Evolutionary conservation across 2,113 vertebrate genomes (phyloP), one percentile per base, ranked within the genome.

Genomic region (Globicephala melas): DNA sequence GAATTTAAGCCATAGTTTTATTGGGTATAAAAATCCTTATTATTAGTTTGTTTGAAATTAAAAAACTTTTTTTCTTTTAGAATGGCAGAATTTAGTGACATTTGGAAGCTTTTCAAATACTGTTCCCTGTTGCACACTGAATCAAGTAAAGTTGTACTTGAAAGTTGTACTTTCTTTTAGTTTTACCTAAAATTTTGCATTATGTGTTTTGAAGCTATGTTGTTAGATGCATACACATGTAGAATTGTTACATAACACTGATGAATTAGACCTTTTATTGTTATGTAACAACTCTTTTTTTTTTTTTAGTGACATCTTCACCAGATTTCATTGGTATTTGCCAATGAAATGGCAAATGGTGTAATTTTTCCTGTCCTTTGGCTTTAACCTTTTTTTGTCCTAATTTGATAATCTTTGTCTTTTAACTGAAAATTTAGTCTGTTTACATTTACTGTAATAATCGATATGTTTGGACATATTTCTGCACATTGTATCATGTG

Each of bases 81-180:
- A 99, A 94, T 99, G 99, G 99, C 98, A 98, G 95, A 98, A 95
- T 94, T 97, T 98, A 95, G 81, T 98, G 96, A 98, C 98, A 92
- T 89, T 96, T 89, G 98, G 98, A 73, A 99, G 91, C 86, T 90
- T 99, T 65, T 99, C 98, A 97, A 98, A 97, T 18, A 67, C 98
- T 91, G 96, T 98, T 5, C 98, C 98, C 12, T 98, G 98, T 97
- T 96, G 98, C 82, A 83, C 98, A 31, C 94, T 98, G 93, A 98
- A 97, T 68, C 99, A 99, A 98, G 98, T 99, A 62, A 99, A 99
- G 93, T 98, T 99, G 98, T 99, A 99, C 47, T 47, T 47, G 47
- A 47, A 47, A 47, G 47, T 47, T 47, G 47, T 50, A 50, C 11
- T 53, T 62, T 71, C 44, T 76, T 63, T 62, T 23, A 12, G 55